Conservation (phyloP, 2,797 vertebrate genomes). For the Neomorphus geoffroyi region DNA sequence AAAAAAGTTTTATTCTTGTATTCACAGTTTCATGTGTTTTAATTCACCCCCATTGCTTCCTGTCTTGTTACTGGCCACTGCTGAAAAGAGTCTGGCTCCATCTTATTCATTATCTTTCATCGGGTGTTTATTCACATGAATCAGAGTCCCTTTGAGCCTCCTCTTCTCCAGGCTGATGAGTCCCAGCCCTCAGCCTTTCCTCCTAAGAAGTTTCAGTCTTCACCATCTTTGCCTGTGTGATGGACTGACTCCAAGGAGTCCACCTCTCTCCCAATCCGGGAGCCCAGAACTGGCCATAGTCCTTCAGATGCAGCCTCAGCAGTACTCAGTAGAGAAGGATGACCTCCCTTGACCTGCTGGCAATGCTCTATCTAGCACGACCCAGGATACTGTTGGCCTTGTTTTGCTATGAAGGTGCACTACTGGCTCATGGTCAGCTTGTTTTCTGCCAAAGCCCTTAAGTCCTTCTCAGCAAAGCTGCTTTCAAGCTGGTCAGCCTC, state of each 20-base stretch:
- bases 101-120: background rate
- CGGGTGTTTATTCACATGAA: background rate
- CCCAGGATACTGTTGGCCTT: background rate
- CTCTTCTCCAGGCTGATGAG: background rate
- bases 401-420: background rate
- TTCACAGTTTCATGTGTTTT: background rate
- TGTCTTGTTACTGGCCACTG: background rate
- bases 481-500: background rate
- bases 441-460: background rate
- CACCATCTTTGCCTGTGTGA: background rate
- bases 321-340: background rate
- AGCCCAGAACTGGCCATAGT: background rate
- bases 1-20: background rate
- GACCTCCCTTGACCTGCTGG: background rate
- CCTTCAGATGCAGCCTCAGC: background rate
- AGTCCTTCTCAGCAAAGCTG: background rate
- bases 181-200: background rate
- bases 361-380: fast-evolving
- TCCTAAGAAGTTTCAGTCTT: background rate
- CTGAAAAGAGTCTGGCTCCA: background rate
- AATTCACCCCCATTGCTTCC: background rate
- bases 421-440: background rate
- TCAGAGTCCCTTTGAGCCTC: background rate
- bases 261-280: background rate
- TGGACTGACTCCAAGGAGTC: background rate